Evolutionary conservation across 2,797 vertebrate genomes (phyloP), one percentile per base, ranked within the genome.

Genomic region (Melanotaenia pygmaea): DNA sequence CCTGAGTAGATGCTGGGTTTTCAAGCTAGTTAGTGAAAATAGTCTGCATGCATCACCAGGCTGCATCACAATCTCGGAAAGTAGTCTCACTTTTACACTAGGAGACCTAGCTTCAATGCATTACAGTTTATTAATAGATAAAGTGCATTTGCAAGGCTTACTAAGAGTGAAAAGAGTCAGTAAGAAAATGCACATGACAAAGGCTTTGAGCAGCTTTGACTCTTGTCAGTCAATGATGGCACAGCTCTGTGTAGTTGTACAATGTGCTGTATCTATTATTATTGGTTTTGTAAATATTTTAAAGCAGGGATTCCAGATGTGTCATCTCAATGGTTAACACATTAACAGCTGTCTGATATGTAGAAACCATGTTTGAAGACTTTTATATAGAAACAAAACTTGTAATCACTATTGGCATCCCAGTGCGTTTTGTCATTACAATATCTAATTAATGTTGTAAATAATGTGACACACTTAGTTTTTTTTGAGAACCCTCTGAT

Each of bases 121-220:
- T 53, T 8, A 35, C 34, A 59, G 5, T 59, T 69, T 43, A 40
- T 22, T 59, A 57, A 47, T 28, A 74, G 62, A 82, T 71, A 66
- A 66, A 70, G 61, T 24, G 43, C 35, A 71, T 85, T 79, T 72
- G 51, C 43, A 68, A 59, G 63, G 67, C 78, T 78, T 74, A 67
- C 54, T 75, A 71, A 51, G 53, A 51, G 40, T 59, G 54, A 45
- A 78, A 77, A 20, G 14, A 56, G 60, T 45, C 38, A 54, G n/a
- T 72, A 73, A 81, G 72, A 13, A 71, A 68, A 81, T 77, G 16
- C 64, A 66, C 71, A 24, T 67, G 70, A 59, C 22, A 2, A 71
- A 78, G 53, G 65, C 76, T 83, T 77, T 70, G 43, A 58, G 64
- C 50, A 68, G 54, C 57, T 61, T 56, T 9, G 6, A 80, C 28